Conservation (phyloP, 2,797 vertebrate species). For the Limosa lapponica region DNA sequence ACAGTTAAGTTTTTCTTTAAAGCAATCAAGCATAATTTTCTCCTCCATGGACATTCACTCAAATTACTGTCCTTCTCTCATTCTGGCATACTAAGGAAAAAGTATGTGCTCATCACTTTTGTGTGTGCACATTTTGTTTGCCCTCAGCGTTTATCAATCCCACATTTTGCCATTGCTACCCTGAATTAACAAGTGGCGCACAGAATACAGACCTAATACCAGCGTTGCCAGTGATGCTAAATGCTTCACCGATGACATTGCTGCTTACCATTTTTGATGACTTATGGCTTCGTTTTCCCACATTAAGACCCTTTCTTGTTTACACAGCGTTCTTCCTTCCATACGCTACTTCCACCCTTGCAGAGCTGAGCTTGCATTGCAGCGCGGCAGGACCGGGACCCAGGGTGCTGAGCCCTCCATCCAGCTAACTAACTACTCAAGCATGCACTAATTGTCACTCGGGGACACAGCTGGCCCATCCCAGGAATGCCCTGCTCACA, state of each 20-base stretch:
- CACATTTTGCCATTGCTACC: background rate
- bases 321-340: background rate
- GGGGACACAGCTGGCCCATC: background rate
- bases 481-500: background rate
- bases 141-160: background rate
- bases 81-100: background rate
- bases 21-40: background rate
- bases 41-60: background rate
- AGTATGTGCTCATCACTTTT: background rate
- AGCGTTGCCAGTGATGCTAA: background rate
- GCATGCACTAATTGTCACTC: fast-evolving
- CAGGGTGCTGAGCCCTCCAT: background rate
- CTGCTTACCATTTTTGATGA: background rate
- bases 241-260: background rate
- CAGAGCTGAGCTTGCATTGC: background rate
- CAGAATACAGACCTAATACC: background rate
- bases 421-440: background rate
- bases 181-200: background rate
- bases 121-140: background rate
- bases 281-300: background rate
- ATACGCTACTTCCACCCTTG: fast-evolving
- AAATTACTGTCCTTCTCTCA: background rate
- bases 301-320: background rate
- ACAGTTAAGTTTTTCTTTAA: background rate
- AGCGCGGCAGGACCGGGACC: background rate